These are phyloP conservation scores for Ianthella basta DNA, from an alignment of 37 sponge, comb jelly and placozoan species.

Conservation along the genomic window DNA sequence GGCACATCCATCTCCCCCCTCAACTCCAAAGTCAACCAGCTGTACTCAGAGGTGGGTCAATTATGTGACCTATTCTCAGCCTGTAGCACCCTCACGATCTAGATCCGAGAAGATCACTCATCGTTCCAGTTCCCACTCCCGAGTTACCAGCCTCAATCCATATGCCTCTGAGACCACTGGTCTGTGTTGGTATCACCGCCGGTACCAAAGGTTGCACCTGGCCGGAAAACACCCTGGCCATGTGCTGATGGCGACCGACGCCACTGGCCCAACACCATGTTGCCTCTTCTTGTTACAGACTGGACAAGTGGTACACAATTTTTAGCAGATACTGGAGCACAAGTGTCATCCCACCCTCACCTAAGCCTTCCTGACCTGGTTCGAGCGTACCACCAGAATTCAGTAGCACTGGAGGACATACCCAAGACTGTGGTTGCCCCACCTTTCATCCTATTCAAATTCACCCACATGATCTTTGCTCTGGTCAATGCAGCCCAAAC, in stretches of 20 bases:
- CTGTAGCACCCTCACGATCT: too few relatives aligned
- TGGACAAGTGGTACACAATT: slow-evolving; percentile 25
- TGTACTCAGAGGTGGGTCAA: neutral
- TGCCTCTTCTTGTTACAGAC: slow-evolving; percentile 60
- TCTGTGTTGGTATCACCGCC: slow-evolving; percentile 62
- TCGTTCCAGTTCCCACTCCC: too few relatives aligned
- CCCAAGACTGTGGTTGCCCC: slow-evolving; percentile 50
- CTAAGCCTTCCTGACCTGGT: slow-evolving; percentile 10
- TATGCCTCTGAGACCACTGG: too few relatives aligned
- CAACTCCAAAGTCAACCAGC: neutral
- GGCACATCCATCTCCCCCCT: neutral
- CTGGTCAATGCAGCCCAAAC: slow-evolving; percentile 64
- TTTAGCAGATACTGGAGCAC: slow-evolving; percentile 66
- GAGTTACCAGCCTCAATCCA: too few relatives aligned
- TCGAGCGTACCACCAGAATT: too few relatives aligned
- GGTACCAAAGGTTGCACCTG: slow-evolving; percentile 41
- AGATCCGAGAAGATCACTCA: too few relatives aligned
- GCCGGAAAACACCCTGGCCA: slow-evolving; percentile 61
- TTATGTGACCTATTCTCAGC: neutral
- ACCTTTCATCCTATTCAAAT: slow-evolving; percentile 66
- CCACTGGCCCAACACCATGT: slow-evolving; percentile 62
- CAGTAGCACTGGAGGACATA: too few relatives aligned
- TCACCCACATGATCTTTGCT: slow-evolving; percentile 57
- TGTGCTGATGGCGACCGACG: slow-evolving; percentile 57
- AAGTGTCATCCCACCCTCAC: slow-evolving; percentile 50